Percentiles rank a stretch among this genome's conserved stretches.
Evolutionary conservation across 2,888 invertebrate species (phyloP).

Genomic region (Stenurella melanura): DNA sequence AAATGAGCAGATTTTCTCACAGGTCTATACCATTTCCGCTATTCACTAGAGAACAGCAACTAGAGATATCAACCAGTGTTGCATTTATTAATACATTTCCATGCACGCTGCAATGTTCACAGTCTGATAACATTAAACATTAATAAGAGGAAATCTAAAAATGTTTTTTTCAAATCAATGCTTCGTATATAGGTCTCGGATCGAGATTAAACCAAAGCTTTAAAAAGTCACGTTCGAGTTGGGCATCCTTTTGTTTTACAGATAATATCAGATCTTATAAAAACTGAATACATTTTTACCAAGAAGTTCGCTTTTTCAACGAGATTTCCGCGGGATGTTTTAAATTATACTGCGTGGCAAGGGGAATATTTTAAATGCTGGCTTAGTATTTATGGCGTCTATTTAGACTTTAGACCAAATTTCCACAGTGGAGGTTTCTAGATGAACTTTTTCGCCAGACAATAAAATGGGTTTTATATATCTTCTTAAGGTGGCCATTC

Average conservation of each 20-base stretch:
- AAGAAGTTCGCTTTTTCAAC: conserved; percentile 29
- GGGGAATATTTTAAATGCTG: not conserved
- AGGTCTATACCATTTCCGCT: too few relatives aligned
- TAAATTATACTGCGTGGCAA: not conserved
- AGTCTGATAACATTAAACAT: not conserved
- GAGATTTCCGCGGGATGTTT: not conserved
- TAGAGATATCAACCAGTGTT: too few relatives aligned
- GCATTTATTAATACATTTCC: too few relatives aligned
- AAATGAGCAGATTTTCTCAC: too few relatives aligned
- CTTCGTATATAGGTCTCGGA: conserved; percentile 2
- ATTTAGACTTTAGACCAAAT: not conserved
- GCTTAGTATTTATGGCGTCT: not conserved
- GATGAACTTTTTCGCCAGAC: not conserved
- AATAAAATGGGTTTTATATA: not conserved
- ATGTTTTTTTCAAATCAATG: conserved; percentile 21
- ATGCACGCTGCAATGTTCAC: not conserved
- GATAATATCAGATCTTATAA: conserved; percentile 37
- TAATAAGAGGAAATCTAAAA: not conserved
- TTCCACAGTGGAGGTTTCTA: not conserved
- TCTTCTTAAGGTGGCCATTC: too few relatives aligned
- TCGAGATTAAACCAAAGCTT: conserved; percentile 6
- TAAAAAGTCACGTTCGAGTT: conserved; percentile 35
- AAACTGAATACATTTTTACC: conserved; percentile 25
- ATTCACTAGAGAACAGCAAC: too few relatives aligned
- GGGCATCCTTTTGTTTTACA: conserved; percentile 31